Evolutionary conservation across 53 echinoderm and acorn worm genomes (phyloP), one percentile per base, ranked within the genome.

Genomic region (Luidia sarsii): DNA sequence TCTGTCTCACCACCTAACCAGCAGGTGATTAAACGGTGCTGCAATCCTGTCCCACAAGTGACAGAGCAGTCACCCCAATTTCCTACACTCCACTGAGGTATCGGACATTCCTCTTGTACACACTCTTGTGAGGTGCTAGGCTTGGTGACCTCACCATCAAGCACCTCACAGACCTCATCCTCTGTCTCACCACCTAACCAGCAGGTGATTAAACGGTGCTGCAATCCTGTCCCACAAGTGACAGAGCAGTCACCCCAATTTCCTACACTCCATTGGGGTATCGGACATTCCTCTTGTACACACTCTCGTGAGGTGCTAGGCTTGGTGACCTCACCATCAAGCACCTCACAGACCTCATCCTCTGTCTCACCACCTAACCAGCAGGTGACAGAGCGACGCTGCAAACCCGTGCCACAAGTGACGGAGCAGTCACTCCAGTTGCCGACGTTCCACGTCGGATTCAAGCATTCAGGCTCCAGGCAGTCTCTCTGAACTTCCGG

Each of bases 151-250:
- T 11, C 41, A 11, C 11, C 41, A 41, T 41, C 11, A 6, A 6
- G 6, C 11, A 7, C 41, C 6, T 41, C 41, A 11, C 41, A 41
- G 6, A 7, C 41, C 41, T 7, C 41, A 11, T 41, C 41, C 41
- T 41, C 41, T 11, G 6, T 41, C 41, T 53, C 53, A 53, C 72
- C 48, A 39, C 64, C 69, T 27, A 86, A 83, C 22, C 75, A 65
- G 39, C 95, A 95, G 13, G 67, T 43, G 5, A 92, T 90, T 19
- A 64, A 70, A 0, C 95, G 67, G 48, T 84, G 62, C 57, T 87
- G 89, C 37, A 72, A 67, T 16, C 95, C 95, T 30, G 63, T 66
- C 29, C 95, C 95, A 84, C 95, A 95, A 4, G 81, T 86, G 31
- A 56, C 84, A 7, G 95, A 95, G 64, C 95, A 95, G 84, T 93